phyloP scores from a whole-genome alignment of 2,888 invertebrate genomes.

The Apotomis turbidana region DNA sequence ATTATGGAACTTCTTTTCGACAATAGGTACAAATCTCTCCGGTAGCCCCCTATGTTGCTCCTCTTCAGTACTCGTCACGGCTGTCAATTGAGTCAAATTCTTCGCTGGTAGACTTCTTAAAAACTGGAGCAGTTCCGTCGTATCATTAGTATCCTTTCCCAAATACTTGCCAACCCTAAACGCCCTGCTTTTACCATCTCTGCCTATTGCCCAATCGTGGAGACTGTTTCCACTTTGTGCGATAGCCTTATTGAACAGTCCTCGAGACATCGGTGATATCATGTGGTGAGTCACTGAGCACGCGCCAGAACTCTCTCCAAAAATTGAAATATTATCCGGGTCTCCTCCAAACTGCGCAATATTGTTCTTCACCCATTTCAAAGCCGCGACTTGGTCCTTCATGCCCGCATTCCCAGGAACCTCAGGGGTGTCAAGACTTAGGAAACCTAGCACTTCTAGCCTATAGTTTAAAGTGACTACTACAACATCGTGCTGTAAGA shows the following conservation, averaged over 20 bases:
- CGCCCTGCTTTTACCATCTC: slow-evolving; percentile 43
- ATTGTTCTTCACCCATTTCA: slow-evolving; percentile 46
- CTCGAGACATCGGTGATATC: slow-evolving; percentile 54
- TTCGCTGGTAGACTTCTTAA: slow-evolving; percentile 44
- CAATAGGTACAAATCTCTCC: slow-evolving; percentile 45
- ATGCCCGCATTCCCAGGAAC: slow-evolving; percentile 52
- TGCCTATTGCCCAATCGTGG: slow-evolving; percentile 45
- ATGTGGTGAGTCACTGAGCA: slow-evolving; percentile 54
- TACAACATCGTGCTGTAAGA: slow-evolving; percentile 54
- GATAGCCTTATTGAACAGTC: slow-evolving; percentile 52
- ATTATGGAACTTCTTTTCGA: slow-evolving; percentile 45
- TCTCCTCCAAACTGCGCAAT: slow-evolving; percentile 46
- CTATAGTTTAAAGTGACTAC: slow-evolving; percentile 57
- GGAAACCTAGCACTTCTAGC: slow-evolving; percentile 50
- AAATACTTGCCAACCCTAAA: slow-evolving; percentile 46
- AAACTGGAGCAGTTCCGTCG: slow-evolving; percentile 44
- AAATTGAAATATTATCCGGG: slow-evolving; percentile 49
- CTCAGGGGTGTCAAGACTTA: slow-evolving; percentile 45
- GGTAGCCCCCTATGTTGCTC: slow-evolving; percentile 44
- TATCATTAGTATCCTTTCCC: slow-evolving; percentile 47
- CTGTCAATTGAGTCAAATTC: slow-evolving; percentile 43
- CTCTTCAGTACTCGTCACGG: slow-evolving; percentile 40
- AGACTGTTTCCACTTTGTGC: slow-evolving; percentile 49
- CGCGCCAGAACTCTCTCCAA: slow-evolving; percentile 56
- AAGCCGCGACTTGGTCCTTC: slow-evolving; percentile 50